These are phyloP conservation scores for Semicossyphus pulcher DNA, from an alignment of 2,113 vertebrate genomes.

Conservation along the genomic window DNA sequence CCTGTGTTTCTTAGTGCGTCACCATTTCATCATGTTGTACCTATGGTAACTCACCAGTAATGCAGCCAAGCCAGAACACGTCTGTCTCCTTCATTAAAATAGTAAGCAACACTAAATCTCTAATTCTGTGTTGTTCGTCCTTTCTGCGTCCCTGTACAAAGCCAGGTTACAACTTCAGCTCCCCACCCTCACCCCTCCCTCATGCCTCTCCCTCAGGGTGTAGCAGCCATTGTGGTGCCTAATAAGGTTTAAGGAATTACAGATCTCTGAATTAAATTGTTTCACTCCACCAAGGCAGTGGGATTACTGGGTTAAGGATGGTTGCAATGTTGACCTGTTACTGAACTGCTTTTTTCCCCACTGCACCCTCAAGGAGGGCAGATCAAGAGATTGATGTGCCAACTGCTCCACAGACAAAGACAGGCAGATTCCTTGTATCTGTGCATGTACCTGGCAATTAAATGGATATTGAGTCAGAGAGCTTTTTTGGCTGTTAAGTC, in stretches of 20 bases:
- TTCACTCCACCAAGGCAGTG: conserved; percentile 70
- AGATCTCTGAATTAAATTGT: conserved; percentile 83
- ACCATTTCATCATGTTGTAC: conserved; percentile 34
- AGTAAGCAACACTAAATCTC: conserved; percentile 56
- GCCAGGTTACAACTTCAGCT: conserved; percentile 48
- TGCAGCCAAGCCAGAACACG: conserved; percentile 15
- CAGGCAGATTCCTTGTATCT: conserved; percentile 16
- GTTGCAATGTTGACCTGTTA: conserved; percentile 66
- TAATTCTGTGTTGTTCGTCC: conserved; percentile 48
- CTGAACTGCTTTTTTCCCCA: conserved; percentile 52
- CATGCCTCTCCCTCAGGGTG: conserved; percentile 58
- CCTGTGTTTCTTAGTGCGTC: background rate
- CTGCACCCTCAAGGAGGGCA: conserved; percentile 44
- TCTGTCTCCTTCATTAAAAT: conserved; percentile 55
- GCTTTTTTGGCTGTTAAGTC: conserved; percentile 29
- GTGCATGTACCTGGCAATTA: conserved; percentile 46
- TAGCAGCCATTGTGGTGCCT: conserved; percentile 71
- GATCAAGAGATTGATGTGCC: conserved; percentile 23
- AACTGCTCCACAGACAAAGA: conserved; percentile 6
- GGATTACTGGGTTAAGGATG: conserved; percentile 68
- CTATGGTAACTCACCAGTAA: conserved; percentile 31
- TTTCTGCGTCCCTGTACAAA: conserved; percentile 22
- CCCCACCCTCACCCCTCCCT: conserved; percentile 15
- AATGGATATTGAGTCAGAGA: conserved; percentile 36
- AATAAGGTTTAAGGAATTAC: conserved; percentile 82